Conservation (phyloP, 2,113 vertebrate genomes). For the Elephas maximus region DNA sequence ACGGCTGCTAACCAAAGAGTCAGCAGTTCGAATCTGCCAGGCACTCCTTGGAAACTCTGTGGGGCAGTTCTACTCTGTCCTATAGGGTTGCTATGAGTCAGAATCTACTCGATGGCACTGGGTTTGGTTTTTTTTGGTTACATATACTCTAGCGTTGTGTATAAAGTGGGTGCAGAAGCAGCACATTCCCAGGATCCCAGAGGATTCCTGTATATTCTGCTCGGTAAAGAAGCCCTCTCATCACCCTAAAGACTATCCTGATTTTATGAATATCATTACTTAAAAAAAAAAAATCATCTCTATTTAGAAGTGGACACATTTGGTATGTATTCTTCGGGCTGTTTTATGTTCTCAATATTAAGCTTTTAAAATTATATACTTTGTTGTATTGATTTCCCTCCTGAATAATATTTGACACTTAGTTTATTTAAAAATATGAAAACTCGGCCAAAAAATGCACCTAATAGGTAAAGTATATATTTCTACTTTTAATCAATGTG, state of each 20-base stretch:
- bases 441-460: neutral
- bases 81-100: no score
- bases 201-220: neutral
- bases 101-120: no score
- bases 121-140: no score
- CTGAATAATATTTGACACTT: neutral
- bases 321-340: neutral
- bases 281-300: neutral
- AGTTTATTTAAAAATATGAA: neutral
- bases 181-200: neutral
- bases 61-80: no score
- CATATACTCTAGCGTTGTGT: neutral
- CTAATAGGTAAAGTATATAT: neutral
- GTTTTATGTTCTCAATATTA: neutral
- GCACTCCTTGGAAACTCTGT: no score
- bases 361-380: neutral
- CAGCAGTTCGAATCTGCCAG: no score
- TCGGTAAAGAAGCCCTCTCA: neutral
- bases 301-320: neutral
- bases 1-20: no score
- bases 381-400: neutral
- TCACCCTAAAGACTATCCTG: neutral
- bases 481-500: slow-evolving; percentile 9
- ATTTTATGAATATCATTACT: neutral
- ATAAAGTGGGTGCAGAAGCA: neutral